Evolutionary conservation across 1,140 invertebrate species (phyloP).

Genomic region (Drosophila persimilis): DNA sequence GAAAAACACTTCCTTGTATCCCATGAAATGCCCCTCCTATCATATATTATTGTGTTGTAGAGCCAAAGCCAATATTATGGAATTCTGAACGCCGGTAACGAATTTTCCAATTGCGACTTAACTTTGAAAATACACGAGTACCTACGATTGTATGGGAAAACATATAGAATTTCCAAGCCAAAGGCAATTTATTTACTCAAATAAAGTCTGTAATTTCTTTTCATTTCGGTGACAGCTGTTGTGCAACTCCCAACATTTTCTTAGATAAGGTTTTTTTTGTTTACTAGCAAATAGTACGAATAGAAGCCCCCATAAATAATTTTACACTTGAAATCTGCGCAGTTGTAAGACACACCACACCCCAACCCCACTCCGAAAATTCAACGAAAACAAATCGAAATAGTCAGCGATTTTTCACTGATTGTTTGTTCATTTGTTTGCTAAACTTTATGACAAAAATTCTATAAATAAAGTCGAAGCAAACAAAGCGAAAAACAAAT

Average conservation of each 20-base stretch:
- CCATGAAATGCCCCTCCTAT: too few relatives aligned
- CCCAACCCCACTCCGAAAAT: constrained; percentile 13
- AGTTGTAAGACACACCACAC: constrained; percentile 34
- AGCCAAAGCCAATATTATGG: too few relatives aligned
- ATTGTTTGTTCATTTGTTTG: constrained; percentile 57
- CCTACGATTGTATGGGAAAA: too few relatives aligned
- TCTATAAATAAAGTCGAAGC: constrained; percentile 67
- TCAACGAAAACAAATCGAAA: constrained; percentile 43
- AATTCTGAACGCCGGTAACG: background rate
- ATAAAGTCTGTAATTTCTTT: constrained; percentile 23
- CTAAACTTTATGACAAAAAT: constrained; percentile 78
- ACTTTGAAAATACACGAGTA: background rate
- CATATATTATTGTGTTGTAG: too few relatives aligned
- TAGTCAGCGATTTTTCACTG: constrained; percentile 54
- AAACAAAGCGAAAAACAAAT: constrained; percentile 37
- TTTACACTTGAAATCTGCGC: constrained; percentile 30
- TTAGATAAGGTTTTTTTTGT: constrained; percentile 19
- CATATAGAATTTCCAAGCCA: background rate
- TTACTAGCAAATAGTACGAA: too few relatives aligned
- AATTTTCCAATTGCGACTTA: constrained; percentile 26
- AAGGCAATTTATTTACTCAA: background rate
- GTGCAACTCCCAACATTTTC: constrained; percentile 17
- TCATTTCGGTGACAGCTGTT: constrained; percentile 2
- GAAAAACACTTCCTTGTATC: too few relatives aligned
- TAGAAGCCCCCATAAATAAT: constrained; percentile 27